phyloP scores from a whole-genome alignment of 2,888 invertebrate species.

The Melitaea athalia region DNA sequence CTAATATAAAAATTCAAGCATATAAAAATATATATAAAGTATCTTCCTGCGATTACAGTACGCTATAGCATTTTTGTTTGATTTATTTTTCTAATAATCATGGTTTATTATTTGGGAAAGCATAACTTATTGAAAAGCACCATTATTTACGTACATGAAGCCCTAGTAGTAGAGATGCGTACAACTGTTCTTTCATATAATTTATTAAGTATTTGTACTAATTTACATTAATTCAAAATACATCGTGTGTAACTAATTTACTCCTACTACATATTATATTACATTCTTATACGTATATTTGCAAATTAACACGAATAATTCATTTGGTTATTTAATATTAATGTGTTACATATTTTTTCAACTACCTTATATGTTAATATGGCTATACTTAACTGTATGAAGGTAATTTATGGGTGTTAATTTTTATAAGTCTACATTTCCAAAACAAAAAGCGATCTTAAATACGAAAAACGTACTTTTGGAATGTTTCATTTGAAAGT shows the following conservation, averaged over 20 bases:
- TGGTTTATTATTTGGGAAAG: conserved; percentile 2
- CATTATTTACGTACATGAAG: conserved; percentile 38
- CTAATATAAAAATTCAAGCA: conserved; percentile 16
- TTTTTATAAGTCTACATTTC: neutral
- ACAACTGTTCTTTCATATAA: conserved; percentile 5
- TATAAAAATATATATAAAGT: conserved; percentile 30
- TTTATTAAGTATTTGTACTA: neutral
- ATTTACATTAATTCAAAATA: conserved; percentile 6
- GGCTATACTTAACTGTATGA: conserved; percentile 43
- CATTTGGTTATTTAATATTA: conserved; percentile 19
- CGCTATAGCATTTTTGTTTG: conserved; percentile 4
- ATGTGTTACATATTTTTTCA: conserved; percentile 25
- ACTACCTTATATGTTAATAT: conserved; percentile 46
- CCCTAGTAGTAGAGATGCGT: conserved; percentile 21
- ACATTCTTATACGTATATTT: conserved; percentile 14
- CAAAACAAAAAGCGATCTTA: neutral
- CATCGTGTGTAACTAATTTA: neutral
- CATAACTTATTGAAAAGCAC: conserved; percentile 32
- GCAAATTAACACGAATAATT: conserved; percentile 13
- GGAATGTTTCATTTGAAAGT: conserved; percentile 5
- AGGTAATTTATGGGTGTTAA: neutral
- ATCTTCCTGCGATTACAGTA: conserved; percentile 17
- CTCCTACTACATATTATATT: neutral
- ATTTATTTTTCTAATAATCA: neutral
- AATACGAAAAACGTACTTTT: neutral